Evolutionary conservation across 2,797 vertebrate species (phyloP), one percentile per base, ranked within the genome.

Genomic region (Pachyuromys duprasi): DNA sequence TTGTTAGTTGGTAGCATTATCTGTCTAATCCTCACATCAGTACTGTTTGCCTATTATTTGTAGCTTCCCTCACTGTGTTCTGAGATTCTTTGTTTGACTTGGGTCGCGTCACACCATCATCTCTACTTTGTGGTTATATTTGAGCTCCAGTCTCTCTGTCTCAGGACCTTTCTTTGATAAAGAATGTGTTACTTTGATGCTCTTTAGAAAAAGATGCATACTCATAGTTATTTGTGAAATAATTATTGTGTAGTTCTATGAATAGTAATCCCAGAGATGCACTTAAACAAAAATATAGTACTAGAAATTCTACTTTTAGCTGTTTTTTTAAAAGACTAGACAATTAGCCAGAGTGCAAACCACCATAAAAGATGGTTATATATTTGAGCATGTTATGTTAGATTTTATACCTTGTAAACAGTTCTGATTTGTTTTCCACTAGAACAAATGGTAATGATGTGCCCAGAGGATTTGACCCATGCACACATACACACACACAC

Each of bases 151-250:
- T 63, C 39, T 93, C 31, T 93, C 36, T 80, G 31, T 80, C 60
- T 90, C 45, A 94, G 76, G 65, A 82, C 13, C 15, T 24, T 70
- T n/a, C 17, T 93, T 87, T 88, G 81, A 90, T 95, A 76, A 95
- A 92, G 79, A 95, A 94, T 93, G 81, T 82, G 79, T 75, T 95
- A 83, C 69, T 90, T 95, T 88, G 93, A 95, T 88, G 62, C 31
- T 93, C 49, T 94, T 95, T 87, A 63, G 55, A 94, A 65, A 94
- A 75, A 80, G 69, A 79, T 82, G 2, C 76, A 55, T 91, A 45
- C 70, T 36, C 39, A 94, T 87, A 86, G 39, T 95, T 97, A 95
- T 84, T 94, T 78, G 70, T 96, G 83, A 88, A 84, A 92, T 90
- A 92, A 87, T 89, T 94, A 49, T 83, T 70, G 86, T 65, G 8